A percentile compares a stretch with the other conserved stretches of the same genome.
phyloP scores from a whole-genome alignment of 1,140 invertebrate species.

The Drosophila melanogaster region Release_6_plus_ISO1_MT NT_033779.5:3471501-3472000 shows the following conservation, averaged over 20 bases:
- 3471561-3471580: constrained; percentile 15
- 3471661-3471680: constrained; percentile 89
- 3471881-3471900: constrained; percentile 89
- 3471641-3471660: no score
- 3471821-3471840: constrained; percentile 92
- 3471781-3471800: constrained; percentile 89
- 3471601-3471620: no score
- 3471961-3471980: constrained; percentile 55
- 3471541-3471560: constrained; percentile 57
- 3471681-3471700: constrained; percentile 97
- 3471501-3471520: constrained; percentile 87
- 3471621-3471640: no score
- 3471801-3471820: constrained; percentile 95
- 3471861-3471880: constrained; percentile 89
- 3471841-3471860: constrained; percentile 90
- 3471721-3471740: constrained; percentile 87
- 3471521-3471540: constrained; percentile 92
- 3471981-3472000: constrained; percentile 37
- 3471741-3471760: neutral
- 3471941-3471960: constrained; percentile 88
- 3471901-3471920: constrained; percentile 88
- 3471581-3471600: no score
- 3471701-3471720: constrained; percentile 91
- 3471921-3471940: constrained; percentile 89
- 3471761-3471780: constrained; percentile 87